Evolutionary conservation across 2,113 vertebrate genomes (phyloP), one percentile per base, ranked within the genome.

Genomic region (Lethenteron reissneri): DNA sequence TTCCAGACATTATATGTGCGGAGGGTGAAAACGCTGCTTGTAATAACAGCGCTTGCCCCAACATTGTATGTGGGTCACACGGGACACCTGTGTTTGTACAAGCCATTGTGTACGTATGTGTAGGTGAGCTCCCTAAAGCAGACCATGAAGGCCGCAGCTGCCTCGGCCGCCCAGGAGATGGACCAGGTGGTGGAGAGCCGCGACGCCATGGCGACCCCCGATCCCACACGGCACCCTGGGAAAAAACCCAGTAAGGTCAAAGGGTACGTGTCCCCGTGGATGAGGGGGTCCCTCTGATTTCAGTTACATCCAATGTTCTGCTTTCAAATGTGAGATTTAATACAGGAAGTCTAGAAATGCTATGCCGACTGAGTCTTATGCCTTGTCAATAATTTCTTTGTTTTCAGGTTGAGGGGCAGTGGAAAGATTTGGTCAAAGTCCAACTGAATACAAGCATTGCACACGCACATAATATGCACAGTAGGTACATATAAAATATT

Each of bases 211-310:
- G 81, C 81, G 56, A 79, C 82, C 56, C 56, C 83, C 11, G 72
- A 81, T 14, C 84, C 86, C 78, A 84, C 85, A 78, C 80, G 84
- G 77, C 83, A 83, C 75, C 81, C 83, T 75, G 81, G 81, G 77
- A 87, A 87, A 87, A 87, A 86, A 81, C 81, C 85, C 79, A 85
- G 84, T 79, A 87, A 87, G 82, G 84, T 85, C 79, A 87, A 86
- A 81, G 84, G 84, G 79, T 82, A 86, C 78, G 84, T 85, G 72
- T 85, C 84, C 78, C 41, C 41, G 41, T 41, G 41, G 41, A 41
- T 41, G 5, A 41, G 1, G 6, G 41, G 41, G 41, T 41, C 41
- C 41, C 41, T 41, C 41, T 41, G 41, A 41, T 41, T 41, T 41
- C 41, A 41, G 41, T 41, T 41, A 6, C 41, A 41, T 41, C 41